These are phyloP conservation scores for Formica selysi DNA, from an alignment of 1,140 invertebrate genomes.

Conservation along the genomic window DNA sequence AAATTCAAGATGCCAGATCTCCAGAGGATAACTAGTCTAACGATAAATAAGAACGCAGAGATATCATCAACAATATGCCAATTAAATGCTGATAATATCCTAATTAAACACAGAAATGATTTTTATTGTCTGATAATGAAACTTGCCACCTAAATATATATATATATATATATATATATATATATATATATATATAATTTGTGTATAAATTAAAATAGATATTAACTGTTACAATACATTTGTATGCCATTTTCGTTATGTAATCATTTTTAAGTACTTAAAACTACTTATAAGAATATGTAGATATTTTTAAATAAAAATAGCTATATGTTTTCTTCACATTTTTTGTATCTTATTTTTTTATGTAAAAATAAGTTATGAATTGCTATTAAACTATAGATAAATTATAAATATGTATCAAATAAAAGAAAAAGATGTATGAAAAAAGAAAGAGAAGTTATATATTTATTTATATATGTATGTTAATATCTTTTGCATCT, in stretches of 20 bases:
- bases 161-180: no score
- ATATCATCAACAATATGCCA: not conserved
- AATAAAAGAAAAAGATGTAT: not conserved
- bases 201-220: conserved; percentile 1
- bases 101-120: not conserved
- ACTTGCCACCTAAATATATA: not conserved
- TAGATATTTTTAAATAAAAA: conserved; percentile 9
- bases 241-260: not conserved
- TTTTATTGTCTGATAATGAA: not conserved
- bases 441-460: not conserved
- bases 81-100: not conserved
- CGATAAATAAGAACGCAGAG: not conserved
- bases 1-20: conserved; percentile 83
- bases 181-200: not conserved
- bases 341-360: not conserved
- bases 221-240: not conserved
- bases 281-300: conserved; percentile 34
- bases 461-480: not conserved
- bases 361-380: conserved; percentile 6
- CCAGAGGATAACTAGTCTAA: conserved; percentile 84
- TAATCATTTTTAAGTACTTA: conserved; percentile 56
- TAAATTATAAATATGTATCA: not conserved
- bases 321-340: not conserved
- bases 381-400: not conserved
- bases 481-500: not conserved